Base-by-base conservation (phyloP, 23 tunicate species). In the Aplidium turbinatum region DNA sequence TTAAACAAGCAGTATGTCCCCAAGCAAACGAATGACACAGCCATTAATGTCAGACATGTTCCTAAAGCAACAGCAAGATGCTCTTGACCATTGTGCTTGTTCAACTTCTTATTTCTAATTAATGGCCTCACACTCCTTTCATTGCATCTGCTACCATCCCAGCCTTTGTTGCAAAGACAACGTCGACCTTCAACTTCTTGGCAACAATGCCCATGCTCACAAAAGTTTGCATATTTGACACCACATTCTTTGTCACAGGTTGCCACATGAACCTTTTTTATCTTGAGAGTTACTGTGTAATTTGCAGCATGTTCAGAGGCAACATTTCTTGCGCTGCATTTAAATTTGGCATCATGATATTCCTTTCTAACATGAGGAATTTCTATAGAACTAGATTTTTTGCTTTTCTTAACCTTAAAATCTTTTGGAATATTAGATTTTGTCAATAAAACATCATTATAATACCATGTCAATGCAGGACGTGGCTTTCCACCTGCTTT, bases 391-490 rank as follows among this genome's bases (percentile, higher is more conserved):
- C 79, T 31, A 2, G 66, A 42, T 21, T 48, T 47, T 73, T 56
- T 73, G n/a, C 33, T 13, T 3, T 3, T 55, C 55, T 73, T 73
- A 2, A 73, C 25, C 3, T 24, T 34, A 34, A 73, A 4, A 9
- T 29, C 79, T 33, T 73, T 56, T n/a, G n/a, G n/a, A n/a, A n/a
- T n/a, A n/a, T n/a, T n/a, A 33, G 67, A 21, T 18, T 22, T 73
- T 47, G 54, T 25, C 48, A 73, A 54, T 2, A 73, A 9, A 29
- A 18, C 18, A 2, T 28, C 31, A 33, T 56, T 24, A 18, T 56
- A 18, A 28, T 73, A 73, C 79, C 79, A 73, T 4, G 66, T n/a
- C 20, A 73, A 18, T 7, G 47, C 31, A 32, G 79, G 79, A 30
- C 20, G 18, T 4, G 79, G 79, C 30, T 73, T 54, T 5, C 79